Base-by-base conservation (phyloP, 1,140 invertebrate genomes). In the Gryon sp. region DNA sequence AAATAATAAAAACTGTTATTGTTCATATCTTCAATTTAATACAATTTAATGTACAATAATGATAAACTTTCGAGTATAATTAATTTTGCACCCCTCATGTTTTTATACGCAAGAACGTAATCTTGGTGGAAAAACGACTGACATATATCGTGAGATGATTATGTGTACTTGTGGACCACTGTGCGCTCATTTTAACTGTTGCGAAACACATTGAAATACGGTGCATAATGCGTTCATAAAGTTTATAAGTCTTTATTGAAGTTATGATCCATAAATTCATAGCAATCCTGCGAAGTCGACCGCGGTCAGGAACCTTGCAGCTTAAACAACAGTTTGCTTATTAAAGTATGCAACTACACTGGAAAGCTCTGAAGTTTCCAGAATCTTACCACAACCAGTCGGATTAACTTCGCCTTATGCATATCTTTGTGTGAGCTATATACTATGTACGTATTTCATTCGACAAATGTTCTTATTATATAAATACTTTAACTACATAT, bases 181-280 rank as follows among this genome's bases (percentile, higher is more conserved):
- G 9, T 20, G 9, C 16, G 41, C 57, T n/a, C 57, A 46, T 24
- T 45, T 52, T 22, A 66, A 50, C 30, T 38, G 15, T 45, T 60
- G 43, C 55, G 52, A 59, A 70, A 63, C 53, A 43, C 41, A 32
- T 32, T 41, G 43, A 34, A 48, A 68, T 57, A 69, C 24, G 22
- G 45, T 14, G 36, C 38, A 18, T 48, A 55, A 70, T 53, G 36
- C 65, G 34, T 53, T 50, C 48, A 40, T 48, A 60, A 72, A 63
- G 48, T 72, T 72, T 62, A 40, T 55, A 60, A 66, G 62, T 75
- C 62, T 76, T 72, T 76, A 79, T 79, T 76, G 57, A 59, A 69
- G 68, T 79, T 69, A 60, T 57, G 62, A 66, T 76, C 36, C 62
- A 79, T 76, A 79, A 79, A 79, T 79, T 79, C 46, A 68, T 36